Conservation (phyloP, 2,888 invertebrate genomes). For the Drosophila pegasa region DNA sequence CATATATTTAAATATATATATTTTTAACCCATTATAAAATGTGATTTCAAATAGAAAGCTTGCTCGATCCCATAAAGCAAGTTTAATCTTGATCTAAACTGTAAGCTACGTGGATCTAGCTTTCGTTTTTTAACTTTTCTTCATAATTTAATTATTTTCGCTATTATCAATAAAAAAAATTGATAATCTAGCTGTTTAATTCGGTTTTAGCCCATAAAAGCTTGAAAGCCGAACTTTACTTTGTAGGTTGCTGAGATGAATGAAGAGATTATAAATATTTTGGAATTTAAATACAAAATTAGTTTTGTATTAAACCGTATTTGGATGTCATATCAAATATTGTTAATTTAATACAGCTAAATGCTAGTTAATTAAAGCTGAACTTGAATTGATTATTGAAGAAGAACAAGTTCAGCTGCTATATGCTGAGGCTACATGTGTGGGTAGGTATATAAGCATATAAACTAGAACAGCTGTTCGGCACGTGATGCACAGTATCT, state of each 20-base stretch:
- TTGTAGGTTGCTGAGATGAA: no score
- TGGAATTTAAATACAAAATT: no score
- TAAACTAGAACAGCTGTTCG: background rate
- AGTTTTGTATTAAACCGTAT: no score
- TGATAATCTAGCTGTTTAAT: no score
- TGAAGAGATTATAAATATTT: no score
- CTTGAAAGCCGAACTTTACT: background rate
- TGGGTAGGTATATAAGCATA: background rate
- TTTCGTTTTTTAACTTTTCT: no score
- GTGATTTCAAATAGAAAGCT: background rate
- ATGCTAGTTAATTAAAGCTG: background rate
- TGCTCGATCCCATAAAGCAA: background rate
- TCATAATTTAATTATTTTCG: no score
- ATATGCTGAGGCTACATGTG: background rate
- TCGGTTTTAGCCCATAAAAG: no score
- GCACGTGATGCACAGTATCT: background rate
- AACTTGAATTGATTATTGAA: background rate
- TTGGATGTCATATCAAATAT: background rate
- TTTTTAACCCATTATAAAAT: no score
- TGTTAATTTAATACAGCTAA: background rate
- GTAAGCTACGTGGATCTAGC: no score
- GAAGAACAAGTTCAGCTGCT: background rate
- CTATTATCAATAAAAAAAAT: no score
- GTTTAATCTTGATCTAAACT: background rate
- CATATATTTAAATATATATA: background rate